These are phyloP conservation scores for Rhipidura dahli DNA, from an alignment of 2,113 vertebrate genomes.

Conservation along the genomic window DNA sequence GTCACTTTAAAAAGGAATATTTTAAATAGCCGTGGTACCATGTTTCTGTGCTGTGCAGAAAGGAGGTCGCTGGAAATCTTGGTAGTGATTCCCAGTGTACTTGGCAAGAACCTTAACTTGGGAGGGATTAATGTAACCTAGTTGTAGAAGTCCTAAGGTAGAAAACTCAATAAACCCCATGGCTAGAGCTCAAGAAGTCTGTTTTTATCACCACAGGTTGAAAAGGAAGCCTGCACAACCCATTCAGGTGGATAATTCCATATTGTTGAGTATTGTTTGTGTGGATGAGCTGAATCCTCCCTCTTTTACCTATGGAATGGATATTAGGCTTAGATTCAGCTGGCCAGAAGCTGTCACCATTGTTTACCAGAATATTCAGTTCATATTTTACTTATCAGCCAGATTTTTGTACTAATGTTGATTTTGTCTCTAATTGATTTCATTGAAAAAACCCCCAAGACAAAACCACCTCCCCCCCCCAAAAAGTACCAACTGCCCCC, in stretches of 20 bases:
- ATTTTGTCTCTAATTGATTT: neutral
- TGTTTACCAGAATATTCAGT: neutral
- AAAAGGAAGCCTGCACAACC: neutral
- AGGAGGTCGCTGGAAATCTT: neutral
- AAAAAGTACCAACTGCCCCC: neutral
- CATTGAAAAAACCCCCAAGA: fast-evolving
- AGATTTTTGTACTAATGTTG: neutral
- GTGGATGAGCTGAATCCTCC: neutral
- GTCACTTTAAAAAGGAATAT: neutral
- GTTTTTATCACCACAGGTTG: neutral
- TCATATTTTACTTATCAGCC: neutral
- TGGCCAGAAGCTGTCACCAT: neutral
- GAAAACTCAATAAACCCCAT: neutral
- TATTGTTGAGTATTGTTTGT: neutral
- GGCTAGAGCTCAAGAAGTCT: neutral
- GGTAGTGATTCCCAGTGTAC: neutral
- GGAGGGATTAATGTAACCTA: neutral
- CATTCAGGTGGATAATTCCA: neutral
- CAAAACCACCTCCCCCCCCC: too few species aligned
- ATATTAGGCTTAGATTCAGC: neutral
- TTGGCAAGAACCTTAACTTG: neutral
- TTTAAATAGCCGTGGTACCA: neutral
- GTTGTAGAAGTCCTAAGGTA: neutral
- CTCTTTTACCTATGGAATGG: neutral
- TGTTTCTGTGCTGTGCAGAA: neutral